Evolutionary conservation across 2,888 invertebrate genomes (phyloP).

Genomic region (Scaeva pyrastri): DNA sequence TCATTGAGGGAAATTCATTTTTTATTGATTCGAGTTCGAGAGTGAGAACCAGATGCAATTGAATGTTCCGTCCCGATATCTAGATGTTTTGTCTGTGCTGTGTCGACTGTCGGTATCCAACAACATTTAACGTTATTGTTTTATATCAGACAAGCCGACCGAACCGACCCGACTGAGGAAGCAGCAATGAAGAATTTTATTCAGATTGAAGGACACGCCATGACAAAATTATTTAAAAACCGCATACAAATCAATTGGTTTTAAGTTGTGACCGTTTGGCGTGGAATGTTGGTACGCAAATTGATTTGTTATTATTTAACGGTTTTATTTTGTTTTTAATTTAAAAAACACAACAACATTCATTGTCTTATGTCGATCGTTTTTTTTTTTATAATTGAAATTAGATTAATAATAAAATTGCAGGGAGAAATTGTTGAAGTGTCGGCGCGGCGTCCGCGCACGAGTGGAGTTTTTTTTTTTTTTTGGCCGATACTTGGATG

Average conservation of each 20-base stretch:
- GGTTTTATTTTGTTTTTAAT: not conserved
- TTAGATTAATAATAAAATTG: not conserved
- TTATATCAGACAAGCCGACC: too few species aligned
- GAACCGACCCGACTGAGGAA: slow-evolving; percentile 27
- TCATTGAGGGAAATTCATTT: slow-evolving; percentile 49
- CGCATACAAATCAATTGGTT: slow-evolving; percentile 50
- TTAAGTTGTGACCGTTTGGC: slow-evolving; percentile 30
- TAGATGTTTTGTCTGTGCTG: too few species aligned
- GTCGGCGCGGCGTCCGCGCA: slow-evolving; percentile 56
- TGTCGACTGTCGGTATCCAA: not conserved
- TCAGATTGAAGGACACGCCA: slow-evolving; percentile 61
- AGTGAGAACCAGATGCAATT: slow-evolving; percentile 19
- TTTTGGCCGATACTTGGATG: slow-evolving; percentile 26
- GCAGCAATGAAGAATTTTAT: slow-evolving; percentile 39
- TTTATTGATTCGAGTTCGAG: slow-evolving; percentile 28
- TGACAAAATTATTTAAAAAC: slow-evolving; percentile 35
- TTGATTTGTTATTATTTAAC: slow-evolving; percentile 41
- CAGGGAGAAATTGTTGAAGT: slow-evolving; percentile 30
- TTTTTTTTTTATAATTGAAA: not conserved
- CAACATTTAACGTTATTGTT: not conserved
- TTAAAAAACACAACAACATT: slow-evolving; percentile 2
- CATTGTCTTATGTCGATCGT: not conserved
- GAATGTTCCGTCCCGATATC: not conserved
- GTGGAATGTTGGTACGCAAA: not conserved
- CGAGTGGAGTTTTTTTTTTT: slow-evolving; percentile 19